Conservation (phyloP, 1,140 invertebrate genomes). For the Hylaeus volcanicus region DNA sequence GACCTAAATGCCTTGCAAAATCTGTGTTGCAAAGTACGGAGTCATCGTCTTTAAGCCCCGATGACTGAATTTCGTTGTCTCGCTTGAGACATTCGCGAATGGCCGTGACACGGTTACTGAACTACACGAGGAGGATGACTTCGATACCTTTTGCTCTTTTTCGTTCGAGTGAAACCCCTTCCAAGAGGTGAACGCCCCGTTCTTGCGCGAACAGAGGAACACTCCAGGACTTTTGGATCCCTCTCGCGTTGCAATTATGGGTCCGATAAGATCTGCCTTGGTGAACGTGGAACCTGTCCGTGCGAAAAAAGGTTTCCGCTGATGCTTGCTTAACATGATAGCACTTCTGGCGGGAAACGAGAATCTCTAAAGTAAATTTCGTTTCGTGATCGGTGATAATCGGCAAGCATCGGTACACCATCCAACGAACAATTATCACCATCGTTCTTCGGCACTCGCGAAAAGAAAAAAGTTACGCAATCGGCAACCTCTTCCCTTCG, state of each 20-base stretch:
- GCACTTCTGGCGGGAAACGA: slow-evolving; percentile 11
- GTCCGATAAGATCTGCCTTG: not conserved
- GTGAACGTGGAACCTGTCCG: not conserved
- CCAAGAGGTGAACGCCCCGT: not conserved
- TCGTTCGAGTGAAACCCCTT: slow-evolving; percentile 4
- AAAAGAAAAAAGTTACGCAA: no score
- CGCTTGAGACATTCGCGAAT: not conserved
- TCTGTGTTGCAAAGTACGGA: not conserved
- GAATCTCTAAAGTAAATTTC: slow-evolving; percentile 21
- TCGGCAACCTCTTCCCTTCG: no score
- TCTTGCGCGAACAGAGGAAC: not conserved
- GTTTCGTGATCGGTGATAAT: not conserved
- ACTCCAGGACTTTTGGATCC: not conserved
- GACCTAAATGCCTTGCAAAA: slow-evolving; percentile 69
- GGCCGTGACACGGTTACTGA: slow-evolving; percentile 17
- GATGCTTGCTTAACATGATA: not conserved
- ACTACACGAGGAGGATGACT: not conserved
- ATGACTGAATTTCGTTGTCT: not conserved
- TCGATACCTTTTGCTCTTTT: slow-evolving; percentile 15
- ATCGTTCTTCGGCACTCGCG: no score
- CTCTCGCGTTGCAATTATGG: not conserved
- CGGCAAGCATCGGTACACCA: slow-evolving; percentile 31
- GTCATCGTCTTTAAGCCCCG: not conserved
- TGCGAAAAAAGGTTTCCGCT: not conserved
- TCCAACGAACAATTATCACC: not conserved